phyloP scores from a whole-genome alignment of 2,113 vertebrate genomes.

The Regulus satrapa region DNA sequence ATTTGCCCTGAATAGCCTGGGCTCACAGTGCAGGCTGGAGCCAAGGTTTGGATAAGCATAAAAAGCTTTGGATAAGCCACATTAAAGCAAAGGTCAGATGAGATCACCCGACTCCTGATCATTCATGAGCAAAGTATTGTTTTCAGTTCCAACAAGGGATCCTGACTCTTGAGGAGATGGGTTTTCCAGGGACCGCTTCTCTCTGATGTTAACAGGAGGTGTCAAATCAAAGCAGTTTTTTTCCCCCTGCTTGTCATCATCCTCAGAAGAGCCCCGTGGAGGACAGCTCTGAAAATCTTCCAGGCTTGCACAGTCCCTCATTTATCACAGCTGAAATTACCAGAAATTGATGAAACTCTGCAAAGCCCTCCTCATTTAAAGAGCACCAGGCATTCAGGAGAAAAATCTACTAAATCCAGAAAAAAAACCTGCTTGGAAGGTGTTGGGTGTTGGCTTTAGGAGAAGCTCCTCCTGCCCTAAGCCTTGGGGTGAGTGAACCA shows the following conservation, averaged over 20 bases:
- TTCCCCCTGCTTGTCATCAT: background rate
- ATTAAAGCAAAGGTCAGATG: background rate
- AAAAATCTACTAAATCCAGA: background rate
- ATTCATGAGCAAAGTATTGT: background rate
- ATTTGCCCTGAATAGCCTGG: conserved; percentile 31
- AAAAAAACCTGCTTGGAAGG: background rate
- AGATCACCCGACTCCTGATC: background rate
- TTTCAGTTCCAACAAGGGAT: background rate
- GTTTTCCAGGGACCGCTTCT: background rate
- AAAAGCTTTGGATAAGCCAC: conserved; percentile 32
- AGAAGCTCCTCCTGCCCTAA: background rate
- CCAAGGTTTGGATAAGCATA: conserved; percentile 31
- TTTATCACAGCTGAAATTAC: background rate
- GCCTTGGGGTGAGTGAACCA: background rate
- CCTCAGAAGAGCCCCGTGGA: background rate
- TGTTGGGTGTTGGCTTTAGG: background rate
- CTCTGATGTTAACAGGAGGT: background rate
- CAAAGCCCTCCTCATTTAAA: background rate
- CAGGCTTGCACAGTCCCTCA: conserved; percentile 17
- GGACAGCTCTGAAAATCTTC: background rate
- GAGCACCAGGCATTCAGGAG: background rate
- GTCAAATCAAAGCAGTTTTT: background rate
- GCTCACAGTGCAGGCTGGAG: background rate
- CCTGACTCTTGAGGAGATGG: background rate
- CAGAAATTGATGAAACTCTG: conserved; percentile 26